A percentile compares a stretch with the other conserved stretches of the same genome.
Conservation (phyloP, 2,888 invertebrate genomes). For the Melanchra persicariae region DNA sequence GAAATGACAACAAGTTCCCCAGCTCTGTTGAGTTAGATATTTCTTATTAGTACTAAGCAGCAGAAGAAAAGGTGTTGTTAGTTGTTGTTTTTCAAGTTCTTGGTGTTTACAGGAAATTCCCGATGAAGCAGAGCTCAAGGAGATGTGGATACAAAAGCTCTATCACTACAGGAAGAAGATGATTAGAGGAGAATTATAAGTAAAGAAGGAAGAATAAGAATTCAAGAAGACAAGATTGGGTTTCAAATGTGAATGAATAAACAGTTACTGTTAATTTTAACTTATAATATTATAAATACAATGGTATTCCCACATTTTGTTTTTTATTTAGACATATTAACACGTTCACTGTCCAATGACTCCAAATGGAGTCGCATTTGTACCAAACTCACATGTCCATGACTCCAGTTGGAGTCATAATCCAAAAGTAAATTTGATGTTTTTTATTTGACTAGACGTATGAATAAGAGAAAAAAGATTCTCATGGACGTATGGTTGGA, state of each 20-base stretch:
- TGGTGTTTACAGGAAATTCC: constrained; percentile 90
- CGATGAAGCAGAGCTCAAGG: constrained; percentile 92
- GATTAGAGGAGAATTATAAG: constrained; percentile 86
- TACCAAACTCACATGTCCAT: no score
- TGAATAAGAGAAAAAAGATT: no score
- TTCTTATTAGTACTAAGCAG: neutral
- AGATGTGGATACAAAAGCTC: constrained; percentile 94
- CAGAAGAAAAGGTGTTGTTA: neutral
- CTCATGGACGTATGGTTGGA: no score
- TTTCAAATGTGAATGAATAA: constrained; percentile 24
- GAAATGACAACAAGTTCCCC: no score
- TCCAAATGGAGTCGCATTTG: no score
- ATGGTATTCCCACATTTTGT: constrained; percentile 8
- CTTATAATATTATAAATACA: constrained; percentile 56
- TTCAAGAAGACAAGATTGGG: neutral
- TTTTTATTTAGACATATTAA: constrained; percentile 13
- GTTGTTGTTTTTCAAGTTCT: neutral
- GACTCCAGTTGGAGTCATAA: no score
- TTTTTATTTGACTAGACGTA: no score
- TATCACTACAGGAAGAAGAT: constrained; percentile 92
- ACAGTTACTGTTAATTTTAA: constrained; percentile 58
- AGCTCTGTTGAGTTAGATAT: no score
- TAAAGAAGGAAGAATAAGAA: constrained; percentile 9
- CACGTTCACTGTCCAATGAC: no score
- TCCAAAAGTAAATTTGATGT: no score